Percentiles rank a stretch among this genome's conserved stretches.
Conservation (phyloP, 2,888 invertebrate species). For the Dynastes hyllus region DNA sequence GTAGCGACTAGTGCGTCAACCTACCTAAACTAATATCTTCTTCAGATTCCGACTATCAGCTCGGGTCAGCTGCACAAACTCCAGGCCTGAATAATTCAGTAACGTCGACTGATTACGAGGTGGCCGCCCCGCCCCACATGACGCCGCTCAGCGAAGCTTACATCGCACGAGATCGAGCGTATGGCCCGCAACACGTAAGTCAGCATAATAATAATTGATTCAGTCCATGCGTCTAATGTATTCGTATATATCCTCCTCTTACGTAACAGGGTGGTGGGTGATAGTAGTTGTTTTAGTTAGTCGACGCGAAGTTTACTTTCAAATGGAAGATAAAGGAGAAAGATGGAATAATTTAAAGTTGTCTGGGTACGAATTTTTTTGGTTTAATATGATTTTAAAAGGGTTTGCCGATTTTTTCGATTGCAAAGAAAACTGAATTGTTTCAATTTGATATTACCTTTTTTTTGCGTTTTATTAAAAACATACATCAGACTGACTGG, state of each 20-base stretch:
- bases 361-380: background rate
- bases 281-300: conserved; percentile 56
- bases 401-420: background rate
- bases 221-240: conserved; percentile 57
- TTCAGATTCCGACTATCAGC: conserved; percentile 82
- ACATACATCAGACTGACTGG: too few relatives aligned
- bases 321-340: too few relatives aligned
- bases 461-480: too few relatives aligned
- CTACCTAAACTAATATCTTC: conserved; percentile 56
- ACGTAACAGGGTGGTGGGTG: background rate
- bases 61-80: conserved; percentile 81
- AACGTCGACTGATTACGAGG: conserved; percentile 66
- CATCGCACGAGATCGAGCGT: conserved; percentile 68
- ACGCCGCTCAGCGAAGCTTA: conserved; percentile 69
- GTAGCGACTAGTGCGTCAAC: conserved; percentile 9
- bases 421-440: too few relatives aligned
- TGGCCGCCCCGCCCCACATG: conserved; percentile 61
- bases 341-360: too few relatives aligned
- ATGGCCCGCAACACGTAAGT: conserved; percentile 69
- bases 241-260: conserved; percentile 39
- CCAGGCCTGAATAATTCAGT: conserved; percentile 73
- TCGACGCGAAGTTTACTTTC: conserved; percentile 24
- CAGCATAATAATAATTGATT: conserved; percentile 63
- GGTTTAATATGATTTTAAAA: background rate
- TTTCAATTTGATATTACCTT: too few relatives aligned